phyloP scores from a whole-genome alignment of 92 coral and sea anemone species.

The Anthopleura xanthogrammica region DNA sequence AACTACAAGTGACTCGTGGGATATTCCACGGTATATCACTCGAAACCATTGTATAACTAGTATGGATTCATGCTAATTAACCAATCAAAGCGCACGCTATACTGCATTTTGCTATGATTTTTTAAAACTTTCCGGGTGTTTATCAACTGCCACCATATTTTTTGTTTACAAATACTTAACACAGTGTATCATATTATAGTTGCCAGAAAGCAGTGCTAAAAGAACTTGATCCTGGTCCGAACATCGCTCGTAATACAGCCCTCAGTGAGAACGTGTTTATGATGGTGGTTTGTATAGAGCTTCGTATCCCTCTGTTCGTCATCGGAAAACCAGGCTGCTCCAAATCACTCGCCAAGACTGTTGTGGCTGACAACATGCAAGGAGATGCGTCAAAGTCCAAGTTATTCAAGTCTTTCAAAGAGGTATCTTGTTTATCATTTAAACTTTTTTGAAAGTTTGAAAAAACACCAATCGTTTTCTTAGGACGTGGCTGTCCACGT shows the following conservation, averaged over 20 bases:
- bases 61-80: too few species aligned
- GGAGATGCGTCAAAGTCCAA: conserved; percentile 57
- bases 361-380: conserved; percentile 75
- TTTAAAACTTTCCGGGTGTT: not conserved
- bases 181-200: conserved; percentile 16
- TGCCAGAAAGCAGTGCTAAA: conserved; percentile 74
- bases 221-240: conserved; percentile 56
- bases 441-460: too few species aligned
- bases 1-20: too few species aligned
- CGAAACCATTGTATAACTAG: too few species aligned
- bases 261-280: conserved; percentile 86
- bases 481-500: too few species aligned
- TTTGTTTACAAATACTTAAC: not conserved
- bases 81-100: too few species aligned
- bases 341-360: conserved; percentile 82
- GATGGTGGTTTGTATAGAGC: conserved; percentile 94
- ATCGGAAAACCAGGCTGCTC: conserved; percentile 96
- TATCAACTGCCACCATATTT: not conserved
- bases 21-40: too few species aligned
- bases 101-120: not conserved
- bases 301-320: conserved; percentile 87
- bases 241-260: conserved; percentile 55
- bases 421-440: conserved; percentile 23
- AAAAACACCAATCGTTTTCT: too few species aligned
- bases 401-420: conserved; percentile 59